Conservation (phyloP, 2,888 invertebrate species). For the Chloroclysta siterata region DNA sequence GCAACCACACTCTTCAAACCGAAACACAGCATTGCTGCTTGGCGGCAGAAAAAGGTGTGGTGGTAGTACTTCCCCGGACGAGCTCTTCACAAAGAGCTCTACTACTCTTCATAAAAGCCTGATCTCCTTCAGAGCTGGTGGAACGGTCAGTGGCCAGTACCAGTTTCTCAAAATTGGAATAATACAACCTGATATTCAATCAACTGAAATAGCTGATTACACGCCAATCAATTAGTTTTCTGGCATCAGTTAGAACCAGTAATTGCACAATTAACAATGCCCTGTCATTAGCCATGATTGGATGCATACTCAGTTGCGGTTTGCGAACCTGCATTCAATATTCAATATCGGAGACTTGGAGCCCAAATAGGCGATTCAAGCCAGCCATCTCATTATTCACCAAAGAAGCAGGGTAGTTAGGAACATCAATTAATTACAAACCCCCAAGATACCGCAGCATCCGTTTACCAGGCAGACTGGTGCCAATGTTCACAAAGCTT, state of each 20-base stretch:
- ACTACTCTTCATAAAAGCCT: too few relatives aligned
- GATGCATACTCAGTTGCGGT: slow-evolving; percentile 4
- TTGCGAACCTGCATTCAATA: slow-evolving; percentile 4
- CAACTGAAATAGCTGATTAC: slow-evolving; percentile 8
- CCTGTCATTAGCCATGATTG: slow-evolving; percentile 20
- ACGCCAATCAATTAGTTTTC: slow-evolving; percentile 17
- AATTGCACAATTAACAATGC: slow-evolving; percentile 26
- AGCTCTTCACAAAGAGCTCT: too few relatives aligned
- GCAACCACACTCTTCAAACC: too few relatives aligned
- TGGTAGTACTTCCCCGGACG: too few relatives aligned
- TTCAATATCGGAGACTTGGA: neutral
- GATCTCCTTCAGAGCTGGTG: neutral
- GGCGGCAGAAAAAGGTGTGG: too few relatives aligned
- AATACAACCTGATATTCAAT: slow-evolving; percentile 9
- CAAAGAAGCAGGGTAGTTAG: neutral
- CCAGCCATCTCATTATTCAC: neutral
- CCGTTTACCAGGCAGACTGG: too few relatives aligned
- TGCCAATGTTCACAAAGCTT: too few relatives aligned
- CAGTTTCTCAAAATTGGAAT: neutral
- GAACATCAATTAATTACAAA: neutral
- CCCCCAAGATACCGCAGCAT: too few relatives aligned
- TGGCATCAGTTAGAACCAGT: slow-evolving; percentile 17
- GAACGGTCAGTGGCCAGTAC: neutral
- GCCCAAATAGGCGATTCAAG: neutral
- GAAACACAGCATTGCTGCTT: too few relatives aligned